A percentile compares a stretch with the other conserved stretches of the same genome.
phyloP scores from a whole-genome alignment of 2,888 invertebrate species.

The Argyresthia albistria region DNA sequence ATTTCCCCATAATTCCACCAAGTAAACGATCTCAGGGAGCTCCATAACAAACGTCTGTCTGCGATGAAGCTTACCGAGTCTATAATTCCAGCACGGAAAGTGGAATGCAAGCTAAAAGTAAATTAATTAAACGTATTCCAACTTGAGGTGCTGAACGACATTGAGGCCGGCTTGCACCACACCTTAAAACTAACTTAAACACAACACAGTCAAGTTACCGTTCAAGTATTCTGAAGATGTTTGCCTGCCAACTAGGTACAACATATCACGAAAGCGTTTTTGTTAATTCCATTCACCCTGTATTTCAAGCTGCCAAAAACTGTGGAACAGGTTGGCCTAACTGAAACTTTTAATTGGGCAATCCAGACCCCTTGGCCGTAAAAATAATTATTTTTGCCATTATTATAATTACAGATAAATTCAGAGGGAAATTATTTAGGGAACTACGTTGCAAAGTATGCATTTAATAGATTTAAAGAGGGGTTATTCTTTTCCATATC shows the following conservation, averaged over 20 bases:
- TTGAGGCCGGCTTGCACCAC: conserved; percentile 4
- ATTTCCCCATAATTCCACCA: not conserved
- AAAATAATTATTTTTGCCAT: conserved; percentile 5
- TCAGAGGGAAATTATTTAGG: not conserved
- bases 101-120: conserved; percentile 8
- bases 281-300: too few relatives aligned
- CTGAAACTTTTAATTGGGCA: conserved; percentile 39
- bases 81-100: not conserved
- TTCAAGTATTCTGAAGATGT: too few relatives aligned
- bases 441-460: conserved; percentile 10
- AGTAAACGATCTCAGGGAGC: not conserved
- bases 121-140: conserved; percentile 35
- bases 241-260: not conserved
- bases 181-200: too few relatives aligned
- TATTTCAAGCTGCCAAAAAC: too few relatives aligned
- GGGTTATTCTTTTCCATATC: too few relatives aligned
- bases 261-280: not conserved
- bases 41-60: too few relatives aligned
- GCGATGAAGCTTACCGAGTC: not conserved
- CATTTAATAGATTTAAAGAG: not conserved
- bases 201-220: conserved; percentile 3
- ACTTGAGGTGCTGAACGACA: conserved; percentile 25
- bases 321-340: conserved; percentile 7
- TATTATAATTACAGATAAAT: not conserved
- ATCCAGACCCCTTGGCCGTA: conserved; percentile 13